Base-by-base conservation (phyloP, 1,140 invertebrate species). In the Zaprionus kolodkinae region DNA sequence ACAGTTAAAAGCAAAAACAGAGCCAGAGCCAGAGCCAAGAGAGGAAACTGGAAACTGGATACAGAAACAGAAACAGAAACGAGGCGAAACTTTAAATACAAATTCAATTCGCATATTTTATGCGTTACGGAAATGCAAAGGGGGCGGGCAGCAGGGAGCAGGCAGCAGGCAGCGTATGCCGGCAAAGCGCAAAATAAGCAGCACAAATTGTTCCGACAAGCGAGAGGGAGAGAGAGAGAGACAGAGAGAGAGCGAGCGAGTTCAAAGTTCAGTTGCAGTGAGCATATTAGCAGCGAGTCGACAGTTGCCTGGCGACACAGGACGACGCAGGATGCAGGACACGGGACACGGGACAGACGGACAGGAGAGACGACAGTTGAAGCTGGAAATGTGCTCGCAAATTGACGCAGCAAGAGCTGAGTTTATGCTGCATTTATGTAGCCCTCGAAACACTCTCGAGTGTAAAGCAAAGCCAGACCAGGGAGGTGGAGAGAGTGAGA, bases 91-190 rank as follows among this genome's bases (percentile, higher is more conserved):
- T 88, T 88, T 88, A 88, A 88, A 88, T 88, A 88, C 81, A 88
- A 88, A 88, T 88, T 89, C 84, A 88, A 88, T 88, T 88, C 84
- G 84, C 85, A 88, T 88, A 88, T 89, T 89, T 88, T 88, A 88
- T 88, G 78, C 65, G 75, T 65, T 79, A 79, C 70, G 72, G 65
- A 87, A 86, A 74, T 76, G 83, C 65, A 89, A 80, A 84, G 54
- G 63, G n/a, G n/a, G n/a, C 13, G 9, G 40, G 40, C 12, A 60
- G 35, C 21, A 21, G 21, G 21, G 1, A 2, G 21, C 1, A n/a
- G n/a, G n/a, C 38, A 15, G n/a, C 38, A 15, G 40, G 40, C 12
- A 60, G 35, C 21, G 43, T 81, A 81, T 81, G 81, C 73, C 68
- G 80, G 82, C 79, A 85, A 86, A 85, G 84, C 80, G 73, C 84